Conservation (phyloP, 2,888 invertebrate species). For the Acanthopleura granulata region DNA sequence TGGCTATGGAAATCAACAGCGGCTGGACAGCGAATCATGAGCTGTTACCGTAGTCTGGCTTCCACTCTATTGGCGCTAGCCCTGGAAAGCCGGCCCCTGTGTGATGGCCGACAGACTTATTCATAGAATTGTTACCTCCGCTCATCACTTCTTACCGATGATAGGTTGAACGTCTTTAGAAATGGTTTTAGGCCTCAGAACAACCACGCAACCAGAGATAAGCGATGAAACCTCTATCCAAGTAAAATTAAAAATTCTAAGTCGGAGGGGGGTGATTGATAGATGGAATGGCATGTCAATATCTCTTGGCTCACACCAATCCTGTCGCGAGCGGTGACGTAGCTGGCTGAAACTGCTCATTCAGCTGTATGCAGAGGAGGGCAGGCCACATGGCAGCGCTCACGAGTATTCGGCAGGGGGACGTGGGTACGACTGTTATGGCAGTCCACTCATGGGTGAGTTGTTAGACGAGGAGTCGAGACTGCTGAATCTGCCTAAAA, state of each 20-base stretch:
- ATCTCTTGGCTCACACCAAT: background rate
- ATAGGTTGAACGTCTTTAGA: background rate
- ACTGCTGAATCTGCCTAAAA: no score
- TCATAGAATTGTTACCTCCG: background rate
- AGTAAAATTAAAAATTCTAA: no score
- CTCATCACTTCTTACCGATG: background rate
- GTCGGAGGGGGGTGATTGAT: background rate
- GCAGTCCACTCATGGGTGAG: no score
- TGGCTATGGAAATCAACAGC: conserved; percentile 81
- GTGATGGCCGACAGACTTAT: background rate
- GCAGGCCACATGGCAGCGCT: no score
- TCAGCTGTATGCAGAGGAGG: no score
- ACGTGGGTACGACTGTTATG: no score
- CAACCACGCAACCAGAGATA: background rate
- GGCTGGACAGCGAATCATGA: conserved; percentile 82
- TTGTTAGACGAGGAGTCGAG: no score
- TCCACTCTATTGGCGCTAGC: conserved; percentile 57
- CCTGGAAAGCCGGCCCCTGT: conserved; percentile 9
- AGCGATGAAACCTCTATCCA: no score
- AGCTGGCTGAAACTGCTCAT: background rate
- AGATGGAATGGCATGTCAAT: conserved; percentile 14
- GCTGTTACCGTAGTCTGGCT: conserved; percentile 43
- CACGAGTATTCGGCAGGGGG: no score
- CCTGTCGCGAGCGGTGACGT: background rate
- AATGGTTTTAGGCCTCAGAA: background rate